Evolutionary conservation across 2,888 invertebrate species (phyloP).

Genomic region (Polydrusus pterygomalis): DNA sequence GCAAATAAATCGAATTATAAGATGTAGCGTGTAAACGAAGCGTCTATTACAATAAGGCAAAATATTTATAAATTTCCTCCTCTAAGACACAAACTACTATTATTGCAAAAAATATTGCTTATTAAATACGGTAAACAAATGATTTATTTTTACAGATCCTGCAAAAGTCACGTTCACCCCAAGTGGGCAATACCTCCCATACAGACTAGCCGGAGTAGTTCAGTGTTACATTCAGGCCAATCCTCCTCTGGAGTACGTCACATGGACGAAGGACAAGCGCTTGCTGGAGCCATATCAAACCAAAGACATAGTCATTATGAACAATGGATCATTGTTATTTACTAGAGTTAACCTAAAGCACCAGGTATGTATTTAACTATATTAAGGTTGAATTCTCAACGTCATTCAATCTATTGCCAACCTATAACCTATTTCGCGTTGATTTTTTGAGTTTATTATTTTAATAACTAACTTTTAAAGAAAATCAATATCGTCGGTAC

Average conservation of each 20-base stretch:
- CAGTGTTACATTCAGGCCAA: slow-evolving; percentile 98
- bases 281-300: slow-evolving; percentile 94
- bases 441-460: neutral
- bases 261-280: slow-evolving; percentile 98
- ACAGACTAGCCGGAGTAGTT: slow-evolving; percentile 93
- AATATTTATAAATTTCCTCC: too few species aligned
- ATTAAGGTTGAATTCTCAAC: too few species aligned
- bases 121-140: too few species aligned
- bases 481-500: too few species aligned
- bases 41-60: too few species aligned
- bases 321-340: slow-evolving; percentile 94
- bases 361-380: slow-evolving; percentile 71
- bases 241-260: slow-evolving; percentile 95
- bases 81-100: too few species aligned
- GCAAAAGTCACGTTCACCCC: slow-evolving; percentile 97
- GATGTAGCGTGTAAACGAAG: too few species aligned
- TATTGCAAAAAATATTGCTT: too few species aligned
- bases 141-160: slow-evolving; percentile 90
- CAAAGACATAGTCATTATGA: slow-evolving; percentile 94
- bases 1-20: too few species aligned
- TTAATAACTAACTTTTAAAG: too few species aligned
- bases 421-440: too few species aligned
- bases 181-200: slow-evolving; percentile 94
- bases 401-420: too few species aligned
- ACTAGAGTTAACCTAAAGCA: slow-evolving; percentile 93